phyloP scores from a whole-genome alignment of 2,888 invertebrate species.

The Linhomoeus sp. region DNA sequence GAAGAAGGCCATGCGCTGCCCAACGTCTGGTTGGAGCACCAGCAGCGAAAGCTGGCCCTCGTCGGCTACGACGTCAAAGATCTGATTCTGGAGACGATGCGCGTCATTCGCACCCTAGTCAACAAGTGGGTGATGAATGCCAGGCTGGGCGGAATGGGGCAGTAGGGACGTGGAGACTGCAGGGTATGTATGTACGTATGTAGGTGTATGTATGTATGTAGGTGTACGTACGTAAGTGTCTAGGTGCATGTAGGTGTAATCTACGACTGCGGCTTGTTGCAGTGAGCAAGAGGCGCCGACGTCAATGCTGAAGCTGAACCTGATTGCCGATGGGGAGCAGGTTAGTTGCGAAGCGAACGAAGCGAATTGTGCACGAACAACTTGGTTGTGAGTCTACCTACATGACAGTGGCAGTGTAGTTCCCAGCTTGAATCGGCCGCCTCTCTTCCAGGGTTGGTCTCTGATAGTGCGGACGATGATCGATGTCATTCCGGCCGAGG shows the following conservation, averaged over 20 bases:
- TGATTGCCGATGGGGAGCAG: slow-evolving; percentile 44
- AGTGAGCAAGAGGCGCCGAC: slow-evolving; percentile 60
- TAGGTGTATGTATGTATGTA: too few species aligned
- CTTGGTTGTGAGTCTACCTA: too few species aligned
- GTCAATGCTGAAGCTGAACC: slow-evolving; percentile 57
- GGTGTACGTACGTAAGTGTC: too few species aligned
- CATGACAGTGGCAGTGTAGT: too few species aligned
- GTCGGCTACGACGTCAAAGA: slow-evolving; percentile 31
- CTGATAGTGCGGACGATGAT: slow-evolving; percentile 62
- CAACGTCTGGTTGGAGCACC: not conserved
- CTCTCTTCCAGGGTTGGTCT: slow-evolving; percentile 79
- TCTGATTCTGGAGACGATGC: slow-evolving; percentile 56
- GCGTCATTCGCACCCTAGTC: slow-evolving; percentile 56
- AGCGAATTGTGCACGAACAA: too few species aligned
- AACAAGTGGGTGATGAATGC: slow-evolving; percentile 72
- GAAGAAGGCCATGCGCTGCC: too few species aligned
- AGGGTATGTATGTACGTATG: too few species aligned
- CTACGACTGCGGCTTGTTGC: slow-evolving; percentile 1
- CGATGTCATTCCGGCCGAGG: slow-evolving; percentile 52
- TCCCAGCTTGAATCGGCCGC: too few species aligned
- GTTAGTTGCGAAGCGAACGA: too few species aligned
- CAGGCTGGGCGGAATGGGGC: too few species aligned
- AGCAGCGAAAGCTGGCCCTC: not conserved
- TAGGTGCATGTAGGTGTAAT: too few species aligned
- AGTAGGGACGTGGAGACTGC: too few species aligned